Base-by-base conservation (phyloP, 1,140 invertebrate species). In the Dreissena polymorpha region DNA sequence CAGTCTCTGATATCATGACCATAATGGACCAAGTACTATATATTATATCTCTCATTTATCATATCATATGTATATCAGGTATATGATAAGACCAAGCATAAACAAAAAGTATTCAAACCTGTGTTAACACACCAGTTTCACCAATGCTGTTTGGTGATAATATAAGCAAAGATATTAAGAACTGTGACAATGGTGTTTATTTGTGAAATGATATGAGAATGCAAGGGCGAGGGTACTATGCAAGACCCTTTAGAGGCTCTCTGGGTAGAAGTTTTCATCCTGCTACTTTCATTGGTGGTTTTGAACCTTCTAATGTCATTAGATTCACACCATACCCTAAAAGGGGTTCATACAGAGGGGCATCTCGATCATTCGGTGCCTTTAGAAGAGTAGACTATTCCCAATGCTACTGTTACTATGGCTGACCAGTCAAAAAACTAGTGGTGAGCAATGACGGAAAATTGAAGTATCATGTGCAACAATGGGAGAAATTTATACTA, bases 61-160 rank as follows among this genome's bases (percentile, higher is more conserved):
- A 39, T 39, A 39, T 39, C 39, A 39, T 39, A 39, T n/a, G n/a
- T 39, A 39, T 39, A 39, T 39, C 39, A 39, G 73, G 27, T 75
- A 75, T n/a, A 21, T 60, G 55, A 60, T 64, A 14, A 75, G 73
- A 39, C 73, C 73, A 16, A 39, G 39, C 64, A 50, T 76, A 25
- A 76, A 76, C 18, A 21, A 51, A 29, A 76, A 65, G 27, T 65
- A 76, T 49, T 51, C 12, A 65, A 76, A 23, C 50, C 16, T 64
- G 23, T 21, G 21, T 51, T 50, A 39, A 6, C 14, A 25, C 29
- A 25, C 76, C 76, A 14, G 29, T 79, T 5, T n/a, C 76, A 13
- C 16, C 64, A 12, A 13, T 69, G 14, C 60, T 79, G 51, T 79
- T 79, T 79, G 76, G 76, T 7, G 76, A 79, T 70, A 64, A 79